These are phyloP conservation scores for Leptinotarsa rubiginosa DNA, from an alignment of 2,888 invertebrate species.

Conservation along the genomic window DNA sequence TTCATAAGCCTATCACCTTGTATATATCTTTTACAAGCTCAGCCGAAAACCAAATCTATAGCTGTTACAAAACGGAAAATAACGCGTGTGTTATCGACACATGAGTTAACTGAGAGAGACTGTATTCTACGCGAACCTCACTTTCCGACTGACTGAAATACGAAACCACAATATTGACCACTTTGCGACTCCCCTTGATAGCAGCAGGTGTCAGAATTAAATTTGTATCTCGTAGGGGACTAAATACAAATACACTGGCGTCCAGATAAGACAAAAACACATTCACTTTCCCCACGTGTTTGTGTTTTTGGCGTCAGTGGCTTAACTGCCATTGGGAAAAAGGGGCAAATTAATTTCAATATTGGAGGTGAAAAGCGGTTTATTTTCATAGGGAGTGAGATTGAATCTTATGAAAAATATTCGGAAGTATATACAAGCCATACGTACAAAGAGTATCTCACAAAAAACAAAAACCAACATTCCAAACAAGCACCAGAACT, in stretches of 20 bases:
- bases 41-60: not conserved
- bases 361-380: not conserved
- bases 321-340: not conserved
- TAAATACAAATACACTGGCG: slow-evolving; percentile 20
- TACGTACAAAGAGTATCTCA: too few relatives aligned
- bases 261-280: slow-evolving; percentile 13
- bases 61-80: not conserved
- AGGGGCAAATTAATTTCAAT: not conserved
- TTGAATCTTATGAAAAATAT: too few relatives aligned
- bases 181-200: slow-evolving; percentile 59
- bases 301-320: slow-evolving; percentile 5
- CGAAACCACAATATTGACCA: slow-evolving; percentile 56
- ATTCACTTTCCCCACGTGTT: slow-evolving; percentile 17
- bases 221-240: slow-evolving; percentile 43
- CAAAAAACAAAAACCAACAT: too few relatives aligned
- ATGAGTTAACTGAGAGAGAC: slow-evolving; percentile 12
- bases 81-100: slow-evolving; percentile 4
- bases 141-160: slow-evolving; percentile 21
- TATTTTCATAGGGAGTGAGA: too few relatives aligned
- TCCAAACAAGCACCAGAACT: too few relatives aligned
- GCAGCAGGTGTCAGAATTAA: slow-evolving; percentile 56
- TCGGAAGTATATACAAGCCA: too few relatives aligned
- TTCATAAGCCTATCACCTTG: slow-evolving; percentile 26
- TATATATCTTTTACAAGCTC: slow-evolving; percentile 7
- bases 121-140: not conserved